These are phyloP conservation scores for Tethya wilhelma DNA, from an alignment of 37 sponge, comb jelly and placozoan species.

Conservation along the genomic window DNA sequence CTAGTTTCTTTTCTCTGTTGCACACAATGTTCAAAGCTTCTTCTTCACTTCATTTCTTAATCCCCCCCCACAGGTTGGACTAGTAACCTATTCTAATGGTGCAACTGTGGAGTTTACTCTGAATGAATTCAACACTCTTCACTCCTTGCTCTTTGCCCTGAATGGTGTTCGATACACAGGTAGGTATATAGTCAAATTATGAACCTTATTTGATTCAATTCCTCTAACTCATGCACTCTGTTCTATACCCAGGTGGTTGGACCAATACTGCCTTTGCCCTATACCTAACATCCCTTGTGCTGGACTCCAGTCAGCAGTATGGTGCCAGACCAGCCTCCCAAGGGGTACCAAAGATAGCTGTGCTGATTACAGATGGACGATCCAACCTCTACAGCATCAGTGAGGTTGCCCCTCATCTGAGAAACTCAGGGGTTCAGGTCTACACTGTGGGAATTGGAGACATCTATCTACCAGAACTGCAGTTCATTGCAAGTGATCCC, in stretches of 20 bases:
- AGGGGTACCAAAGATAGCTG: conserved; percentile 81
- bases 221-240: background rate
- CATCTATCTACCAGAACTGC: conserved; percentile 73
- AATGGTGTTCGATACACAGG: conserved; percentile 20
- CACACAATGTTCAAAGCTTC: background rate
- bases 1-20: no score
- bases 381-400: conserved; percentile 66
- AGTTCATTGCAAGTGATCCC: conserved; percentile 82
- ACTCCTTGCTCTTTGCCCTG: conserved; percentile 35
- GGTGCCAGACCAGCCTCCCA: conserved; percentile 76
- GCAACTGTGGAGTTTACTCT: conserved; percentile 50
- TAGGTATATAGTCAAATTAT: background rate
- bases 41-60: background rate
- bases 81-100: conserved; percentile 69
- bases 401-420: conserved; percentile 36
- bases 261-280: conserved; percentile 76
- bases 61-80: conserved; percentile 42
- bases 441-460: conserved; percentile 80
- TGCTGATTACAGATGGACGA: conserved; percentile 88
- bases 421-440: conserved; percentile 68
- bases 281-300: conserved; percentile 22
- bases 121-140: conserved; percentile 2
- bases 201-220: background rate
- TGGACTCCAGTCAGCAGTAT: conserved; percentile 14
- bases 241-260: conserved; percentile 64